Evolutionary conservation across 2,113 vertebrate species (phyloP).

Genomic region (Benitochromis conjunctus): DNA sequence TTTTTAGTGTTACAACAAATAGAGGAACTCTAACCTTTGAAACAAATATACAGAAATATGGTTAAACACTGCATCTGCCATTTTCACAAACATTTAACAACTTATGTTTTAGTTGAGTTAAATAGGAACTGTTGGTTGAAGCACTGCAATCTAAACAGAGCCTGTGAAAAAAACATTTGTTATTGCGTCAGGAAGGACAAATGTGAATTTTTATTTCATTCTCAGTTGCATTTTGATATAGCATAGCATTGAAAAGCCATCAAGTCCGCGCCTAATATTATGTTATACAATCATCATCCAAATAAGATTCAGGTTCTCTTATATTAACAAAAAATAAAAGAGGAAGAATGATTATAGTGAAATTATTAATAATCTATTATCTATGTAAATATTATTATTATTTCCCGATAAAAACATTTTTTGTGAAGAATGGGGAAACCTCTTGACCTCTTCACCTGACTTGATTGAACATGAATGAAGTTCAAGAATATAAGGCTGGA

Average conservation of each 20-base stretch:
- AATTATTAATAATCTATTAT: background rate
- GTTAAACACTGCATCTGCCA: background rate
- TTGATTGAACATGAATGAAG: background rate
- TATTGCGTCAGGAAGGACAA: background rate
- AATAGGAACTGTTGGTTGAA: background rate
- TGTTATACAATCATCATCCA: background rate
- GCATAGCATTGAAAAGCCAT: background rate
- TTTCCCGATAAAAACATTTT: background rate
- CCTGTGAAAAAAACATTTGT: background rate
- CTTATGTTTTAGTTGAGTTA: background rate
- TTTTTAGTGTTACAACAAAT: constrained; percentile 8
- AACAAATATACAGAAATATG: background rate
- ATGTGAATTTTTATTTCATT: background rate
- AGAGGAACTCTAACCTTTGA: background rate
- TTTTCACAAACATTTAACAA: background rate
- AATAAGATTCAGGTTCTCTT: background rate
- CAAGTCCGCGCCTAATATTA: background rate
- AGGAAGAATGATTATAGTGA: background rate
- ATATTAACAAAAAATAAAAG: background rate
- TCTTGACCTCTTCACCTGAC: background rate
- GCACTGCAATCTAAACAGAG: background rate
- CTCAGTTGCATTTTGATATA: background rate
- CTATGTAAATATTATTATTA: background rate
- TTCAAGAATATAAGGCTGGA: background rate
- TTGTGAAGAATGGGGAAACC: background rate